Evolutionary conservation across 37 sponge, comb jelly and placozoan genomes (phyloP).

Genomic region (Aphrocallistes beatrix): DNA sequence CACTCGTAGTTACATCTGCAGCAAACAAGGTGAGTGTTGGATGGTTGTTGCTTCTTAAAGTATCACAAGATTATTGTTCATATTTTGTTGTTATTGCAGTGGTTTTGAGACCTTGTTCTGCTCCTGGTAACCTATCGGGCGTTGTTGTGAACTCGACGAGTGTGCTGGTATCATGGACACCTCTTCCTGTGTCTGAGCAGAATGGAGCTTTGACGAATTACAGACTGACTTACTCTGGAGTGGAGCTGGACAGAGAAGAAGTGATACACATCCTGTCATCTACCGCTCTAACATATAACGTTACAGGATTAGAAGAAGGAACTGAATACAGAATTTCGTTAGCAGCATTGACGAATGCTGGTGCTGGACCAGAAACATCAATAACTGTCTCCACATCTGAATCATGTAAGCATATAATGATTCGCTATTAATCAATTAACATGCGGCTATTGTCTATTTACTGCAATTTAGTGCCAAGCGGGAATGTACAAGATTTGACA

Average conservation of each 20-base stretch:
- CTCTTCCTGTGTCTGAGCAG: neutral
- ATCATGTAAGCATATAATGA: neutral
- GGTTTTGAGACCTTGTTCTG: neutral
- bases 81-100: neutral
- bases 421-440: neutral
- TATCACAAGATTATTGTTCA: neutral
- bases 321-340: neutral
- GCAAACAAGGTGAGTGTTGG: slow-evolving; percentile 9
- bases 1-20: neutral
- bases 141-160: neutral
- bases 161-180: neutral
- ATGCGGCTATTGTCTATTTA: neutral
- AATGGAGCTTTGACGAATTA: neutral
- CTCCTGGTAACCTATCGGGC: neutral
- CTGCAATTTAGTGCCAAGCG: neutral
- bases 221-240: neutral
- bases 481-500: neutral
- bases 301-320: neutral
- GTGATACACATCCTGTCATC: neutral
- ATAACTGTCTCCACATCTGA: neutral
- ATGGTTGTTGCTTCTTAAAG: neutral
- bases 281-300: neutral
- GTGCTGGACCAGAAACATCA: neutral
- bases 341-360: neutral
- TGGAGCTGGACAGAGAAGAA: neutral